A percentile compares a stretch with the other conserved stretches of the same genome.
phyloP scores from a whole-genome alignment of 2,113 vertebrate species.

The Leptosomus discolor region DNA sequence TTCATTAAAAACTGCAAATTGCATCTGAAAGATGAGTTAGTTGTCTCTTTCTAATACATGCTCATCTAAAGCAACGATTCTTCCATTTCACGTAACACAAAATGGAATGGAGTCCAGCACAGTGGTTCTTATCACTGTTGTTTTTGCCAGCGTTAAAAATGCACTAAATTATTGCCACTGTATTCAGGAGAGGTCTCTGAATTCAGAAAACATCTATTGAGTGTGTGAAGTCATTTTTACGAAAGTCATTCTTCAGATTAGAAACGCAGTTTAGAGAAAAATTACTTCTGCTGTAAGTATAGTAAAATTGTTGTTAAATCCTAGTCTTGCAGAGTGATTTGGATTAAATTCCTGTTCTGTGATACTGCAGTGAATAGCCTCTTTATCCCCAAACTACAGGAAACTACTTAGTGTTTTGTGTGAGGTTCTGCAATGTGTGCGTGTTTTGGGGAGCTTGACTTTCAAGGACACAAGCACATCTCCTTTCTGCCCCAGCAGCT shows the following conservation, averaged over 20 bases:
- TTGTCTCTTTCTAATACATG: not conserved
- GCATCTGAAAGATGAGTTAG: not conserved
- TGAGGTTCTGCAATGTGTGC: not conserved
- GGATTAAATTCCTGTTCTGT: constrained; percentile 20
- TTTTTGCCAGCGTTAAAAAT: not conserved
- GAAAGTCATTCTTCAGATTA: not conserved
- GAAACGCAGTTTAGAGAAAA: not conserved
- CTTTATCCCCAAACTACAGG: constrained; percentile 33
- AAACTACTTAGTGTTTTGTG: not conserved
- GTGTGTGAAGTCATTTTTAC: not conserved
- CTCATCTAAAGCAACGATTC: not conserved
- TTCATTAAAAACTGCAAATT: not conserved
- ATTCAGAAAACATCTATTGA: not conserved
- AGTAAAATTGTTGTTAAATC: constrained; percentile 10
- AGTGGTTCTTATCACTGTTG: not conserved
- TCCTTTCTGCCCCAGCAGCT: not conserved
- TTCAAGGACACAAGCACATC: not conserved
- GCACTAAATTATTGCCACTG: not conserved
- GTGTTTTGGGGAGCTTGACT: not conserved
- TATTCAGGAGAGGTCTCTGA: not conserved
- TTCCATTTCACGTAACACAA: not conserved
- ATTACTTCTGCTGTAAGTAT: not conserved
- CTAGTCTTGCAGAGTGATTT: not conserved
- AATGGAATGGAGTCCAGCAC: not conserved
- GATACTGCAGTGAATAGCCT: constrained; percentile 13